Evolutionary conservation across 92 coral and sea anemone genomes (phyloP), one percentile per base, ranked within the genome.

Genomic region (Zoanthus solanderi): DNA sequence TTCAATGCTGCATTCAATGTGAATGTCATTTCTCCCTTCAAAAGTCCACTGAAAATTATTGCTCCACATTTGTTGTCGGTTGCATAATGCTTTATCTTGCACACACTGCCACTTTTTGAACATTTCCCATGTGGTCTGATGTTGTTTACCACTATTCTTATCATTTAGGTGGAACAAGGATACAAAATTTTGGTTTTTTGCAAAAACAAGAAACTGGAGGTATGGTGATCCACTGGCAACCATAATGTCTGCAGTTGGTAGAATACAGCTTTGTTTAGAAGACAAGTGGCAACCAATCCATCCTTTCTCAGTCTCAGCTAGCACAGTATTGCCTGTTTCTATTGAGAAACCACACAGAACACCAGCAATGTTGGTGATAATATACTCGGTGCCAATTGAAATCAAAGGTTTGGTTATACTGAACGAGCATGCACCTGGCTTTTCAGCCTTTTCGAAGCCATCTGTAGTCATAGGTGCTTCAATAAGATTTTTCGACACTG

Each of bases 211-310:
- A 32, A 91, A 54, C 53, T 90, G 89, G 76, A 95, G 54, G 9
- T 89, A 90, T 18, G 82, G 76, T 13, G 78, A 78, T 7, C 85
- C 76, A 45, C 96, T 91, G 30, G 91, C 98, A 37, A 93, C 96
- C 58, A 83, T 71, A 23, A 95, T 74, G 31, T 83, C 83, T 28
- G 98, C 85, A 9, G 93, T 57, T 3, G 94, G 42, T 31, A 92
- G 88, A 52, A 83, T 67, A 48, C 85, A 76, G 61, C 93, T 90
- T 87, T 91, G 90, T 83, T 91, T 87, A 4, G 83, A 60, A 28
- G 84, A 84, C 52, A 95, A 83, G 75, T 93, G 92, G 82, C 98
- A 89, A 11, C 98, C 98, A 13, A 84, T 79, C 96, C 96, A 91
- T 7, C 90, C 92, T 11, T 76, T 68, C 90, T 95, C 88, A 9